These are phyloP conservation scores for Idaea dimidiata DNA, from an alignment of 2,888 invertebrate genomes.

Conservation along the genomic window DNA sequence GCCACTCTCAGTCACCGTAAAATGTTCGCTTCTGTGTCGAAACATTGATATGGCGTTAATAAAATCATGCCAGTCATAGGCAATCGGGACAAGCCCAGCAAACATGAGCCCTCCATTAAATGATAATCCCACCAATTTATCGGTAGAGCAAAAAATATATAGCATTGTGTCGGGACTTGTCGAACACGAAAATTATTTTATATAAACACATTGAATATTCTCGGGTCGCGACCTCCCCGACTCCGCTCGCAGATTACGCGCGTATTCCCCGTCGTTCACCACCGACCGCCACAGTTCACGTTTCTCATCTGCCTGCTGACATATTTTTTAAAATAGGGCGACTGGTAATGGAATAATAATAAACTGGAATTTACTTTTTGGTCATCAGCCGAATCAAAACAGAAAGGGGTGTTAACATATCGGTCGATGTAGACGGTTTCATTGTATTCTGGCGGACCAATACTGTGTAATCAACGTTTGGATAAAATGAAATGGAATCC, in stretches of 20 bases:
- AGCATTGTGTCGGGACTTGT: slow-evolving; percentile 76
- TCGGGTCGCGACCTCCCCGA: slow-evolving; percentile 61
- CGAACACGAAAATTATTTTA: slow-evolving; percentile 81
- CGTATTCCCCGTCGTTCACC: slow-evolving; percentile 45
- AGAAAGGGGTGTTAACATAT: slow-evolving; percentile 79
- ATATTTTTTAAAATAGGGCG: slow-evolving; percentile 79
- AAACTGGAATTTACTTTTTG: slow-evolving; percentile 80
- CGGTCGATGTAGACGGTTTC: slow-evolving; percentile 69
- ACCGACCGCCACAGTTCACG: slow-evolving; percentile 34
- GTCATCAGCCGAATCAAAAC: slow-evolving; percentile 75
- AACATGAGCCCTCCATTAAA: slow-evolving; percentile 81
- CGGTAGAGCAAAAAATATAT: slow-evolving; percentile 74
- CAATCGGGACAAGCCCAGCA: slow-evolving; percentile 72
- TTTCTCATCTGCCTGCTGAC: slow-evolving; percentile 77
- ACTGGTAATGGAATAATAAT: slow-evolving; percentile 80
- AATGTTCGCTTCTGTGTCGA: slow-evolving; percentile 53
- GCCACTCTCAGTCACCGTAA: slow-evolving; percentile 45
- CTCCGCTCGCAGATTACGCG: slow-evolving; percentile 58
- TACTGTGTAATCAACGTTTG: slow-evolving; percentile 77
- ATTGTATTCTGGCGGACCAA: slow-evolving; percentile 74
- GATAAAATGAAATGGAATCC: slow-evolving; percentile 72
- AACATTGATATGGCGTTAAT: slow-evolving; percentile 72
- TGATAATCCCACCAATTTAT: slow-evolving; percentile 80
- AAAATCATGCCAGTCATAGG: slow-evolving; percentile 78
- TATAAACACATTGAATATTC: slow-evolving; percentile 79